Base-by-base conservation (phyloP, 2,797 vertebrate species). In the Setipinna tenuifilis region DNA sequence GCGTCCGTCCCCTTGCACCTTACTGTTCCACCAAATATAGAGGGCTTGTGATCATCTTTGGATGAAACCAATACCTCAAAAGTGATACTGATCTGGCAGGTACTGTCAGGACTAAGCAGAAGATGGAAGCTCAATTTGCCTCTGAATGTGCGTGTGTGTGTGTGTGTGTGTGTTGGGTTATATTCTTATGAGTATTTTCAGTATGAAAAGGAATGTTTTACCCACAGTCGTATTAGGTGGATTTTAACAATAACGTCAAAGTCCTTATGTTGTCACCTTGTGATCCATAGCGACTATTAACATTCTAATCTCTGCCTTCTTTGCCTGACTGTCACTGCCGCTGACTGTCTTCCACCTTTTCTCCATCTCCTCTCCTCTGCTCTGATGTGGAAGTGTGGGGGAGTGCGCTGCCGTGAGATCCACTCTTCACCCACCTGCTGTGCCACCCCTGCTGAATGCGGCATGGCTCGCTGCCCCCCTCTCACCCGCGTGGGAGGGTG, bases 401-500 rank as follows among this genome's bases (percentile, higher is more conserved):
- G 50, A 14, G 50, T 54, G 50, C 14, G 50, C 9, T 54, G 50
- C 50, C 50, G 14, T 54, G 14, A 54, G 50, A 41, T 41, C 35
- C 35, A 41, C 35, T 41, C 35, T 41, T n/a, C n/a, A 5, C 35
- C 44, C 62, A 82, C 48, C 65, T 50, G 16, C 25, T 31, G 44
- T 25, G 57, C 54, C 54, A 78, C 44, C 44, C 46, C 6, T 35
- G 65, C 28, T 35, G 65, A 71, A 14, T 21, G 44, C 23, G 54
- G 11, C 12, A 0, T 9, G 6, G 28, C 21, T 81, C 46, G 31
- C 25, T 83, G 46, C 83, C 21, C 78, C 78, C 62, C 23, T 35
- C 28, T 25, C 46, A 28, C n/a, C 50, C 46, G 41, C 80, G 81
- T 85, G 50, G 23, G 0, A 46, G 78, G 87, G 82, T 84, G 86